Evolutionary conservation across 2,797 vertebrate genomes (phyloP), one percentile per base, ranked within the genome.

Genomic region (Fratercula arctica): DNA sequence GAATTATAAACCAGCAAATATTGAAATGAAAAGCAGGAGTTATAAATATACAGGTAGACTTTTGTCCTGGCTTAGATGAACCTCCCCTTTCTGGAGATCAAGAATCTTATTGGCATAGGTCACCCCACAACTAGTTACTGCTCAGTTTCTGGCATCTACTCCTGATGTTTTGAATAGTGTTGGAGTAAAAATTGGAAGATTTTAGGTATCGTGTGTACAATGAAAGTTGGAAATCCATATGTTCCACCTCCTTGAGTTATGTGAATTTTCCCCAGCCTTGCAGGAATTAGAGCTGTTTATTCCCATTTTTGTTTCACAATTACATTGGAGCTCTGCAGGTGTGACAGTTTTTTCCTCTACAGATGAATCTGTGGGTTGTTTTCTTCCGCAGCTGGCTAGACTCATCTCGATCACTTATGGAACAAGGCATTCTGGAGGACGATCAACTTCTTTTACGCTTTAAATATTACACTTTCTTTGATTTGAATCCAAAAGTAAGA

Each of bases 401-500:
- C 96, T 99, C 99, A 3, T 99, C 99, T 5, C 98, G 98, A 60
- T 99, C 99, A 3, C 98, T 99, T 14, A 99, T 99, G 99, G 99
- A 99, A 92, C 99, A 99, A 97, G 99, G 98, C 31, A 96, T 99
- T 84, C 98, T 98, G 87, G 98, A 99, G 45, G 98, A 99, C 2
- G 99, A 99, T 70, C 98, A 98, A 87, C 98, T 99, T 70, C 93
- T 99, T 86, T 96, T 99, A 53, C 99, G 99, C 89, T 99, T 99
- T 97, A 99, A 99, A 97, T 99, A 99, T 98, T 99, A 99, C 75
- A 98, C 98, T 94, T 99, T 99, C 98, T 99, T 99, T 97, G 99
- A 99, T 97, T 98, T 99, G 95, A 99, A 99, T 97, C 99, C 99
- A 85, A 99, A 99, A 98, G 99, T 99, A 98, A 98, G 98, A 97